Conservation (phyloP, 2,888 invertebrate genomes). For the Fissipunctia ypsillon region DNA sequence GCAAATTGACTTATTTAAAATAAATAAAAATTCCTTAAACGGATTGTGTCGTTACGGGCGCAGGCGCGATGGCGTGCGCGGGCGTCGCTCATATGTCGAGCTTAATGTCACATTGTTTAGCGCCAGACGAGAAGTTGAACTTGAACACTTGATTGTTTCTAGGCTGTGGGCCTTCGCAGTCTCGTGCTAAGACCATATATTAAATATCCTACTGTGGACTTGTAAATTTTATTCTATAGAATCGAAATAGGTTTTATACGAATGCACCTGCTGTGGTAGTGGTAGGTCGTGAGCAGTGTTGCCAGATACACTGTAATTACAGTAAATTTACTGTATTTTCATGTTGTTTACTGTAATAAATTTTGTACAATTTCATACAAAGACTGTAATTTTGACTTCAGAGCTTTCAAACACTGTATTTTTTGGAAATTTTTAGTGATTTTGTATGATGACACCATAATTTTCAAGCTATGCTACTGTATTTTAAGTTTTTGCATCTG, state of each 20-base stretch:
- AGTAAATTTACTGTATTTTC: too few relatives aligned
- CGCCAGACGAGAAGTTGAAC: conserved; percentile 81
- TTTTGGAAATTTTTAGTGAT: too few relatives aligned
- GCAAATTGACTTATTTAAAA: conserved; percentile 41
- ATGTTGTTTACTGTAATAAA: too few relatives aligned
- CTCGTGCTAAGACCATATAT: conserved; percentile 63
- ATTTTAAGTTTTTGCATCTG: too few relatives aligned
- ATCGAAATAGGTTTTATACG: conserved; percentile 4
- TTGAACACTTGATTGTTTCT: conserved; percentile 79
- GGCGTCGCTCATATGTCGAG: conserved; percentile 79
- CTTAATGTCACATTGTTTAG: conserved; percentile 85
- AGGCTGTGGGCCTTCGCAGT: conserved; percentile 62
- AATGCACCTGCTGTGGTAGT: conserved; percentile 9
- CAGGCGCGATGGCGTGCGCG: conserved; percentile 69
- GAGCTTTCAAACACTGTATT: too few relatives aligned
- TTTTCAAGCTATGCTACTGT: too few relatives aligned
- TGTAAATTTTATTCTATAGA: conserved; percentile 5
- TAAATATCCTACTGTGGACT: conserved; percentile 40
- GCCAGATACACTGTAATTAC: too few relatives aligned
- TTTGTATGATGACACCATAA: too few relatives aligned
- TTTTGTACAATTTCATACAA: too few relatives aligned
- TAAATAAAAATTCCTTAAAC: conserved; percentile 62
- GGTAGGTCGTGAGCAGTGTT: neutral
- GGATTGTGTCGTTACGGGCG: conserved; percentile 37
- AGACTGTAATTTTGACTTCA: too few relatives aligned